Conservation (phyloP, 1,140 invertebrate genomes). For the Ooceraea biroi region DNA sequence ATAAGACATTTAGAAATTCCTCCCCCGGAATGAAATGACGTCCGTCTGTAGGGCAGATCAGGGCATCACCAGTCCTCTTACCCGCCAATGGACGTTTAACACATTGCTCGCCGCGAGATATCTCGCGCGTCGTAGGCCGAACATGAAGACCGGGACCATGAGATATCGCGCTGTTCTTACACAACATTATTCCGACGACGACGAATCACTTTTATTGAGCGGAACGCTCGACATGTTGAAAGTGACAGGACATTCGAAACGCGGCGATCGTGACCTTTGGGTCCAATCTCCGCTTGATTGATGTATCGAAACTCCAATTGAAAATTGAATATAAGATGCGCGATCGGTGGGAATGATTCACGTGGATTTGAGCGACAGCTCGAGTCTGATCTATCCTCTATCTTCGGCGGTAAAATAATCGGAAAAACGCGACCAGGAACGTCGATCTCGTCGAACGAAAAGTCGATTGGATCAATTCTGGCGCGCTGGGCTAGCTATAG, state of each 20-base stretch:
- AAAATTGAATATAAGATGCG: background rate
- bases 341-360: slow-evolving; percentile 9
- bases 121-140: slow-evolving; percentile 33
- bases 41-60: background rate
- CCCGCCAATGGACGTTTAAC: slow-evolving; percentile 18
- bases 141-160: slow-evolving; percentile 39
- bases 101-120: slow-evolving; percentile 37
- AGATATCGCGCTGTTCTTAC: slow-evolving; percentile 42
- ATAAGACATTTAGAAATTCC: background rate
- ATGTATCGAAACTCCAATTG: background rate
- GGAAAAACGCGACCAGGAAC: background rate
- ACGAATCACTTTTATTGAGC: slow-evolving; percentile 54
- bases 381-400: background rate
- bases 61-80: slow-evolving; percentile 23
- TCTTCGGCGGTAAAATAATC: background rate
- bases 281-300: background rate
- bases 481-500: background rate
- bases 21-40: background rate
- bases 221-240: background rate
- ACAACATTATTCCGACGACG: slow-evolving; percentile 23
- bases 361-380: background rate
- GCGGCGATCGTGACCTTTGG: background rate
- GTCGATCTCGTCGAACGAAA: background rate
- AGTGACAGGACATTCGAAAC: slow-evolving; percentile 18
- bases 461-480: background rate